These are phyloP conservation scores for Drosophila niveifrons DNA, from an alignment of 2,888 invertebrate species.

Conservation along the genomic window DNA sequence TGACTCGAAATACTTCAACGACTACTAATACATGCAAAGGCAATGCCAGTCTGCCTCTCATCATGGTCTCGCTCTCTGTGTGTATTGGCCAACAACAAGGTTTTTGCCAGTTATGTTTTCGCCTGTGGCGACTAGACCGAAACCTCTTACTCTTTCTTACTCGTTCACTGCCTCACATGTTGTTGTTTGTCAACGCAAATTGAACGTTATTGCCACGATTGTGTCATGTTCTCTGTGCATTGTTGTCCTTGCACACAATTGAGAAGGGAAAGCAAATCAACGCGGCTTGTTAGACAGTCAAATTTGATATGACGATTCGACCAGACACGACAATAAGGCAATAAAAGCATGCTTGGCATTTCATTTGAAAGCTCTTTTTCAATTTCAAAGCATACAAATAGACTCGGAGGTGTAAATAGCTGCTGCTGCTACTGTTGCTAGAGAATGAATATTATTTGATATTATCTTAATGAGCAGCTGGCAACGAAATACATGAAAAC, in stretches of 20 bases:
- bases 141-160: background rate
- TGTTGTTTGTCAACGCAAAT: slow-evolving; percentile 45
- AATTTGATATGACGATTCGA: slow-evolving; percentile 60
- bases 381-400: background rate
- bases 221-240: slow-evolving; percentile 39
- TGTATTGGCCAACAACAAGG: background rate
- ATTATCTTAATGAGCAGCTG: slow-evolving; percentile 3
- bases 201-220: slow-evolving; percentile 67
- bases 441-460: background rate
- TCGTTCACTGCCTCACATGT: background rate
- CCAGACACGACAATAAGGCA: slow-evolving; percentile 14
- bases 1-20: slow-evolving; percentile 48
- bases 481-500: slow-evolving; percentile 2
- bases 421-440: background rate
- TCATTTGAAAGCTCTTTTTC: background rate
- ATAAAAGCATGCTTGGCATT: slow-evolving; percentile 2
- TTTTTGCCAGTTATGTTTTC: slow-evolving; percentile 16
- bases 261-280: slow-evolving; percentile 35
- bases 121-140: background rate
- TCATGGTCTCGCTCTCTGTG: slow-evolving; percentile 5
- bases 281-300: slow-evolving; percentile 51
- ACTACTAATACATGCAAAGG: slow-evolving; percentile 22
- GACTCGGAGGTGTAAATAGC: too few species aligned
- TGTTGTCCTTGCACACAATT: slow-evolving; percentile 17
- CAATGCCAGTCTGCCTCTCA: slow-evolving; percentile 11